phyloP scores from a whole-genome alignment of 2,797 vertebrate species.

The Gymnodraco acuticeps region DNA sequence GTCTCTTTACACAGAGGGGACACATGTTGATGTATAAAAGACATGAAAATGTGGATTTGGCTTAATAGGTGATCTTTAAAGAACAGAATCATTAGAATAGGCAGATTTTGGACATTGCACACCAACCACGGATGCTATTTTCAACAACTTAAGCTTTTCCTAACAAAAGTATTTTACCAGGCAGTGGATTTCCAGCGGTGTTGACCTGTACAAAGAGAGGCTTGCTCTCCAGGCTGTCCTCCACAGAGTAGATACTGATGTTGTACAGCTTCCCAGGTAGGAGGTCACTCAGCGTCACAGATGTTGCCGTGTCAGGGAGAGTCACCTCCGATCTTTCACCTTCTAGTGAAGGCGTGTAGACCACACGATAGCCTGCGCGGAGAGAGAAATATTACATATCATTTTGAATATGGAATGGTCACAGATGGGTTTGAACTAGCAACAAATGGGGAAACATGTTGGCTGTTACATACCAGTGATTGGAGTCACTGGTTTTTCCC shows the following conservation, averaged over 20 bases:
- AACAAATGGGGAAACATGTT: neutral
- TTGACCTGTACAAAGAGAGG: slow-evolving; percentile 94
- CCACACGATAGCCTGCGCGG: slow-evolving; percentile 91
- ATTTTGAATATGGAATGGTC: neutral
- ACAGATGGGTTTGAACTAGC: neutral
- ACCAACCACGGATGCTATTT: too few species aligned
- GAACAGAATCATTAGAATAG: neutral
- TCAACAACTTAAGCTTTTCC: neutral
- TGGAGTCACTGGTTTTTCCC: slow-evolving; percentile 95
- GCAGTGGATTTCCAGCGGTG: slow-evolving; percentile 88
- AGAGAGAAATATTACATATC: neutral
- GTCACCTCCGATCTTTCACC: slow-evolving; percentile 95
- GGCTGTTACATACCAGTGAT: slow-evolving; percentile 90
- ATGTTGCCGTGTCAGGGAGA: slow-evolving; percentile 92
- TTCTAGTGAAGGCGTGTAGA: slow-evolving; percentile 93
- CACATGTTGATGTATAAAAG: too few species aligned
- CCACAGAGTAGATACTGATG: slow-evolving; percentile 97
- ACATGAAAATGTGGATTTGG: too few species aligned
- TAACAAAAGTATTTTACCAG: slow-evolving; percentile 81
- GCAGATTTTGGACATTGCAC: neutral
- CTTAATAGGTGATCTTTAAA: neutral
- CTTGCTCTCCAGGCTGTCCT: slow-evolving; percentile 94
- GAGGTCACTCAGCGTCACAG: slow-evolving; percentile 94
- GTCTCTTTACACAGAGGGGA: too few species aligned
- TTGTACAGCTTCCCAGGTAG: slow-evolving; percentile 94